Conservation (phyloP, 2,113 vertebrate species). For the Eublepharis macularius region DNA sequence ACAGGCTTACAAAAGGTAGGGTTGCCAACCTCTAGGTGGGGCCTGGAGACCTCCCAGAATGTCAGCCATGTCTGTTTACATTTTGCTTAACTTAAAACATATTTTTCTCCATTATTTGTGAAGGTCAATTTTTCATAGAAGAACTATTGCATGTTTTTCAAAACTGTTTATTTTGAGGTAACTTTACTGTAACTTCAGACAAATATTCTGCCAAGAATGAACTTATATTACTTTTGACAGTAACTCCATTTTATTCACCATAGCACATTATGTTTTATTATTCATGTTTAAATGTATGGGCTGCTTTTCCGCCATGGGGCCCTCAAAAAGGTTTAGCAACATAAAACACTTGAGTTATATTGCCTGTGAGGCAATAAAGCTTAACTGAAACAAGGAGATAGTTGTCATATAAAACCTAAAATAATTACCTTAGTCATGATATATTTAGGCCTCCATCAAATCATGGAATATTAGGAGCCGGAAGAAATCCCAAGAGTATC, state of each 20-base stretch:
- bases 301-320: too few species aligned
- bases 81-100: too few species aligned
- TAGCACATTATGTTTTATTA: too few species aligned
- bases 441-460: slow-evolving; percentile 13
- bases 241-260: neutral
- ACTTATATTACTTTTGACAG: neutral
- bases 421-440: slow-evolving; percentile 36
- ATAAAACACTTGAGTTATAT: neutral
- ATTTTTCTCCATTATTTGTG: too few species aligned
- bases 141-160: slow-evolving; percentile 62
- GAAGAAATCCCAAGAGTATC: too few species aligned
- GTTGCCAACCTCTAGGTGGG: too few species aligned
- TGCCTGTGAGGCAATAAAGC: slow-evolving; percentile 32
- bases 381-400: slow-evolving; percentile 1
- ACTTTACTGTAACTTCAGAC: slow-evolving; percentile 50
- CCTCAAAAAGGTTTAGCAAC: too few species aligned
- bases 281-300: too few species aligned
- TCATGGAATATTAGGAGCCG: too few species aligned
- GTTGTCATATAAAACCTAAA: slow-evolving; percentile 28
- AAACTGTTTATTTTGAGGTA: slow-evolving; percentile 62
- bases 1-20: too few species aligned
- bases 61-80: too few species aligned
- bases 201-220: slow-evolving; percentile 39
- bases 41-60: too few species aligned
- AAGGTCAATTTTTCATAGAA: slow-evolving; percentile 58